Base-by-base conservation (phyloP, 2,797 vertebrate species). In the Parauchenoglanis ngamensis region DNA sequence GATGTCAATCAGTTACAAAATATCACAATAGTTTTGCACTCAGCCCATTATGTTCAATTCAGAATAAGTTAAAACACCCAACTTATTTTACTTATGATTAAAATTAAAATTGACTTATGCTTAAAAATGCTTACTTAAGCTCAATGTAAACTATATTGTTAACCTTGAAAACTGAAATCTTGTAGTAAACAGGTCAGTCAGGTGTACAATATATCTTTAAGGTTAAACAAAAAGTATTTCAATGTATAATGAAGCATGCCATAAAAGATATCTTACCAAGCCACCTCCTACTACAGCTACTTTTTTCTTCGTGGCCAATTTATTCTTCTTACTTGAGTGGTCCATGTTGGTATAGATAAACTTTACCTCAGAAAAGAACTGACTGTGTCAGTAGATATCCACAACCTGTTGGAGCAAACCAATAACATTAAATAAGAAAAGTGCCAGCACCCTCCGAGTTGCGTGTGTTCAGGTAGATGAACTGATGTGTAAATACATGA, bases 221-320 rank as follows among this genome's bases (percentile, higher is more conserved):
- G 40, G 46, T 54, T 17, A 8, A 52, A 52, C 49, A 31, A 31
- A 49, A 52, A 21, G 0, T 4, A 31, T 46, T 59, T 83, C 21
- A 44, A 7, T 46, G 19, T 11, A 25, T 70, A 57, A 25, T 83
- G 23, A 85, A 54, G 8, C 11, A 31, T 63, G 86, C 56, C n/a
- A 84, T 21, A 89, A 89, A 89, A 83, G 28, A 85, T 92, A 88
- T 87, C 95, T 95, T 95, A 96, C 96, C 95, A 96, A 92, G 89
- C 96, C 96, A 6, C 95, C 95, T 61, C 96, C 96, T 68, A 96
- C 95, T 49, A 96, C 92, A 65, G 94, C 95, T 0, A 95, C 92
- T 90, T 93, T 95, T 67, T 91, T 94, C 89, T 91, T 87, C 76
- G 5, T 54, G 4, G 67, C 7, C 17, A 65, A 80, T 63, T 67